phyloP scores from a whole-genome alignment of 2,113 vertebrate species.

The Oceanodroma tethys region DNA sequence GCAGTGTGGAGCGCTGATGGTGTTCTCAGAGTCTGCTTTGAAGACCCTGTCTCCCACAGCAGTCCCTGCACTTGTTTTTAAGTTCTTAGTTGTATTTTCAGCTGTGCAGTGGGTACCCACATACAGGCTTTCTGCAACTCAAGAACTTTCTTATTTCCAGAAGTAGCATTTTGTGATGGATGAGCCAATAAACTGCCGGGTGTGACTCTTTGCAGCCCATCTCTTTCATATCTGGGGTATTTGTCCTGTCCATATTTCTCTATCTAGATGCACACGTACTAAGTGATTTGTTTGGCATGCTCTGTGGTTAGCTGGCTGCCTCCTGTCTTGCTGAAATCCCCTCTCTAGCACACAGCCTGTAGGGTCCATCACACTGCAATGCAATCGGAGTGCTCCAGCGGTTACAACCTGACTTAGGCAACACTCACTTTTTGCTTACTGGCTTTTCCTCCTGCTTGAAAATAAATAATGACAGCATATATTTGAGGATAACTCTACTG shows the following conservation, averaged over 20 bases:
- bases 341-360: not conserved
- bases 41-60: not conserved
- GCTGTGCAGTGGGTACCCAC: not conserved
- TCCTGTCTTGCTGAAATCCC: not conserved
- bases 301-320: not conserved
- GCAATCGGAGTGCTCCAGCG: not conserved
- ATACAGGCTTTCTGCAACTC: not conserved
- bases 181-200: not conserved
- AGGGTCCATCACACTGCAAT: not conserved
- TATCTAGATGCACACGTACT: accelerated
- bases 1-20: accelerated
- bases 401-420: not conserved
- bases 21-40: not conserved
- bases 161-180: not conserved
- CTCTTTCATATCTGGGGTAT: not conserved
- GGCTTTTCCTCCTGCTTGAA: not conserved
- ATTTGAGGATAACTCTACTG: not conserved
- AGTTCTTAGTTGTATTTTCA: not conserved
- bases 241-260: not conserved
- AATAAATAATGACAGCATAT: not conserved
- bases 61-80: not conserved
- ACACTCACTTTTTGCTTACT: not conserved
- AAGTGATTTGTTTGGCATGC: not conserved
- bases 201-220: not conserved
- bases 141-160: not conserved